Evolutionary conservation across 2,113 vertebrate genomes (phyloP), one percentile per base, ranked within the genome.

Genomic region (Solea solea): DNA sequence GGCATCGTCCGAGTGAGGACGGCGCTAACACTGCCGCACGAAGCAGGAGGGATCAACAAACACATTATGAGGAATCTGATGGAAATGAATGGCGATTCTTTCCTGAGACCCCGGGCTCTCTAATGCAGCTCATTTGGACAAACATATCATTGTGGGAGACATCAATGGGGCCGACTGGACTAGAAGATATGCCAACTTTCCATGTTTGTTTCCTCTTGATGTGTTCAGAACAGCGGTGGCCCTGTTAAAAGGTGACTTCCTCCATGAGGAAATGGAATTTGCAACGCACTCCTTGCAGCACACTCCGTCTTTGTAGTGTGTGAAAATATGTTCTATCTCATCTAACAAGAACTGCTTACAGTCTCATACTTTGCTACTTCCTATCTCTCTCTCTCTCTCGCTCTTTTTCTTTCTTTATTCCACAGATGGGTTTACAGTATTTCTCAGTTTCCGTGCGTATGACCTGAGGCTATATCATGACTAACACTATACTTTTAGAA

Each of bases 191-290:
- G 86, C 82, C 75, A 83, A 83, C 69, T 84, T 89, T 86, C 80
- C 83, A 63, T 86, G 82, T 87, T 89, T 87, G 83, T 86, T 90
- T 91, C 88, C 85, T 87, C 82, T 78, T 75, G 74, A 86, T 80
- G 86, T 87, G 84, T 84, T 86, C 70, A 45, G 82, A 85, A 66
- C 82, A 86, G 86, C 86, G 74, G 80, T 82, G 79, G 81, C 74
- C 72, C 80, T 8, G 68, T 80, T 76, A 83, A 84, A 91, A 91
- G 87, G 85, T 88, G 83, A 91, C 85, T 92, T 92, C 89, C 90
- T 86, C 80, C 57, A 48, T 69, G 82, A 91, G 89, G 89, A 92
- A 92, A 87, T 87, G 82, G 87, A 89, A 91, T 89, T 89, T 80
- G 76, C 78, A 86, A 83, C 85, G 87, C 66, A 78, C 71, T 80